phyloP scores from a whole-genome alignment of 2,888 invertebrate genomes.

The Diaphora mendica region DNA sequence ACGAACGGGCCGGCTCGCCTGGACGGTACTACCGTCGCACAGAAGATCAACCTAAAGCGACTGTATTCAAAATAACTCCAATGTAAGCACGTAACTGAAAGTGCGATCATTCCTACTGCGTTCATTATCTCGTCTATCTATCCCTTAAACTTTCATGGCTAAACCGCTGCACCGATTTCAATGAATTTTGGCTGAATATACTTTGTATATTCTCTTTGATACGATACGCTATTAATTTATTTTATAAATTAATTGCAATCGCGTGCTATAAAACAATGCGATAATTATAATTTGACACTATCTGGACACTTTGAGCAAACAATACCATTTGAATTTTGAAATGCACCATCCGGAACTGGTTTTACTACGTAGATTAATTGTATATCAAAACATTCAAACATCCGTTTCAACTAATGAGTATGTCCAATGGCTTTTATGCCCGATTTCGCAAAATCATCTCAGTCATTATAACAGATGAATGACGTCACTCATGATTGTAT shows the following conservation, averaged over 20 bases:
- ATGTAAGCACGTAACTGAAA: background rate
- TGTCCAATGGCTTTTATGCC: constrained; percentile 12
- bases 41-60: too few species aligned
- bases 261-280: background rate
- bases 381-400: constrained; percentile 19
- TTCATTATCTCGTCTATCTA: background rate
- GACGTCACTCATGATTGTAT: constrained; percentile 45
- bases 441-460: constrained; percentile 21
- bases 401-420: constrained; percentile 14
- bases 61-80: background rate
- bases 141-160: too few species aligned
- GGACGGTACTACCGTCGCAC: too few species aligned
- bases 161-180: too few species aligned
- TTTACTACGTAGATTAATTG: constrained; percentile 12
- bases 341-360: constrained; percentile 5
- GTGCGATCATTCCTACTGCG: background rate
- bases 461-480: constrained; percentile 31
- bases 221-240: background rate
- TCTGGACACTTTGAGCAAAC: constrained; percentile 2
- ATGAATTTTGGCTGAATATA: too few species aligned
- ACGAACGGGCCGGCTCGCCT: too few species aligned
- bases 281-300: background rate
- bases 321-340: constrained; percentile 9
- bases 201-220: too few species aligned
- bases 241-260: background rate